Percentiles rank a stretch among this genome's conserved stretches.
Evolutionary conservation across 2,797 vertebrate genomes (phyloP).

Genomic region (Sternarchorhynchus goeldii): DNA sequence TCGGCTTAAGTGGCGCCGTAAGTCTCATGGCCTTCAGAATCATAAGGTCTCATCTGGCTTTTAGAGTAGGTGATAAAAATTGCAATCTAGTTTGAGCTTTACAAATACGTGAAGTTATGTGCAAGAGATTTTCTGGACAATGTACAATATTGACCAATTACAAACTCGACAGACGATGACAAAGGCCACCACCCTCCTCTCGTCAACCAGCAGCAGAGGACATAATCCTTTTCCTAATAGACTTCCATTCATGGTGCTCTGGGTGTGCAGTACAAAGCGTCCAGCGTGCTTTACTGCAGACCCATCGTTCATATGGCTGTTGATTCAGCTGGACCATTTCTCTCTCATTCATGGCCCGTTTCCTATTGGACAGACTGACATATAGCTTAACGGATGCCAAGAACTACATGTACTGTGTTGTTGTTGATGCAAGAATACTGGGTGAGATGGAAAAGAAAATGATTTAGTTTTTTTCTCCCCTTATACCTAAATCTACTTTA

Average conservation of each 20-base stretch:
- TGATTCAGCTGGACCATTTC: conserved; percentile 54
- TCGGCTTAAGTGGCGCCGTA: not conserved
- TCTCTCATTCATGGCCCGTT: conserved; percentile 42
- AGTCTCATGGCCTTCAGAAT: not conserved
- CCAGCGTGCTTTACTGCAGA: conserved; percentile 2
- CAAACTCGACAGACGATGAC: not conserved
- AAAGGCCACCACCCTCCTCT: not conserved
- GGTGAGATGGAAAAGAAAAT: not conserved
- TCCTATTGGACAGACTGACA: conserved; percentile 40
- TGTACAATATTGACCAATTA: no score
- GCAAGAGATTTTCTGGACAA: no score
- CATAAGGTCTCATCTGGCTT: not conserved
- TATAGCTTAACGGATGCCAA: conserved; percentile 38
- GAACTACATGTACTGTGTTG: conserved; percentile 44
- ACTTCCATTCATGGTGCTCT: not conserved
- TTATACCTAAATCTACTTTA: not conserved
- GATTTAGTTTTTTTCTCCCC: not conserved
- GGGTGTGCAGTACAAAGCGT: conserved; percentile 16
- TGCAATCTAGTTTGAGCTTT: not conserved
- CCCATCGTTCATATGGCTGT: conserved; percentile 39
- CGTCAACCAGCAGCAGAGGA: not conserved
- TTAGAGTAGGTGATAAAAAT: not conserved
- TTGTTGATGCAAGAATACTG: conserved; percentile 20
- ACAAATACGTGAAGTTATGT: not conserved
- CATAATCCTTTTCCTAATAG: not conserved